These are phyloP conservation scores for Dermolepida albohirtum DNA, from an alignment of 2,888 invertebrate species.

Conservation along the genomic window DNA sequence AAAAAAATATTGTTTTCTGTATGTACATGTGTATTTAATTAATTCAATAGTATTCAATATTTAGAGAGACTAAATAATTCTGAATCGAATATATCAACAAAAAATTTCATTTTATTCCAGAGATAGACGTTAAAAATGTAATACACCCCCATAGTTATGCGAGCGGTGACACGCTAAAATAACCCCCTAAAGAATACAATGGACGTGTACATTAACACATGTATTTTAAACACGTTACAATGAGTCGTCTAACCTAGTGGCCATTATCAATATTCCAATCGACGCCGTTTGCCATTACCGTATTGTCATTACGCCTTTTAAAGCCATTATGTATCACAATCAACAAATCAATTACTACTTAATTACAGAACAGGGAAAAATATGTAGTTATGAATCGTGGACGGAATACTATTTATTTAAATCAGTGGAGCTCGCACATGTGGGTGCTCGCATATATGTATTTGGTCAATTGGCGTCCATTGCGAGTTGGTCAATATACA, in stretches of 20 bases:
- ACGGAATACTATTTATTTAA: constrained; percentile 28
- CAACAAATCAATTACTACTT: constrained; percentile 43
- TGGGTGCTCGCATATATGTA: constrained; percentile 2
- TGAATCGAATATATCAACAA: no score
- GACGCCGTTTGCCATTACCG: constrained; percentile 38
- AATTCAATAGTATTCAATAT: no score
- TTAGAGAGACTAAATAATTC: no score
- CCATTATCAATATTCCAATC: constrained; percentile 40
- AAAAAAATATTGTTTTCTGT: no score
- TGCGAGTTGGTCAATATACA: not conserved
- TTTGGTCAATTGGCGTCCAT: constrained; percentile 10
- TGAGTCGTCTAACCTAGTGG: constrained; percentile 38
- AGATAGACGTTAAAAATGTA: constrained; percentile 1
- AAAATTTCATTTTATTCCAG: not conserved
- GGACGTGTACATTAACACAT: constrained; percentile 49
- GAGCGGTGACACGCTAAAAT: constrained; percentile 44
- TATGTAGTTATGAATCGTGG: constrained; percentile 17
- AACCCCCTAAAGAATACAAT: constrained; percentile 48
- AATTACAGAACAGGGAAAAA: constrained; percentile 35
- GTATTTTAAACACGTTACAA: constrained; percentile 50
- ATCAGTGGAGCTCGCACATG: constrained; percentile 12
- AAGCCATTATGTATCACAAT: constrained; percentile 42
- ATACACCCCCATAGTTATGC: constrained; percentile 35
- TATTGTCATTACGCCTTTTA: constrained; percentile 40
- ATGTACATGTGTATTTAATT: no score